These are phyloP conservation scores for Oeneis ivallda DNA, from an alignment of 2,888 invertebrate species.

Conservation along the genomic window DNA sequence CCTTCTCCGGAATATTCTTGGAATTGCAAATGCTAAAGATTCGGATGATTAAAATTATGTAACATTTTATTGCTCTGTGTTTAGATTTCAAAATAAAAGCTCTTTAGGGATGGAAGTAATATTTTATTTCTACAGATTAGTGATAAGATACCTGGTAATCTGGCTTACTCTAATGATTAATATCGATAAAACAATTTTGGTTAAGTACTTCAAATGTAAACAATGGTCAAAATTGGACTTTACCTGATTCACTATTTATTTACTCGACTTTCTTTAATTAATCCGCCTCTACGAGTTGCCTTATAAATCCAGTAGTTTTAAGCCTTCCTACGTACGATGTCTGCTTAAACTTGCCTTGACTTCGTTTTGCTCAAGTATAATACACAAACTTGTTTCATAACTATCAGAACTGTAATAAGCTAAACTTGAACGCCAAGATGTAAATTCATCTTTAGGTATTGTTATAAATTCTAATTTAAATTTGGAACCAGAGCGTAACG, in stretches of 20 bases:
- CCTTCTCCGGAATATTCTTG: constrained; percentile 12
- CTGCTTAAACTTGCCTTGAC: too few relatives aligned
- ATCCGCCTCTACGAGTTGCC: too few relatives aligned
- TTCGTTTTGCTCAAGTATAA: background rate
- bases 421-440: background rate
- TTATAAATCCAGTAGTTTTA: too few relatives aligned
- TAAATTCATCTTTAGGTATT: background rate
- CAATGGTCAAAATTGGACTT: background rate
- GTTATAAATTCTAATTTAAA: constrained; percentile 5
- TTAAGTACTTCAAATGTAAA: background rate
- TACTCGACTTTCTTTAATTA: too few relatives aligned
- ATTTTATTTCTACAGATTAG: background rate
- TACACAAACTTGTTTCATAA: too few relatives aligned
- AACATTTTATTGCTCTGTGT: constrained; percentile 3
- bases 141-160: background rate
- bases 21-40: constrained; percentile 10
- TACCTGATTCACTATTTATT: background rate
- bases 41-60: background rate
- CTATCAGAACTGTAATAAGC: too few relatives aligned
- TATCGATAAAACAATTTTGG: background rate
- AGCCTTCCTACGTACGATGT: too few relatives aligned
- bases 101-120: background rate
- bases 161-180: background rate
- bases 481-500: constrained; percentile 9
- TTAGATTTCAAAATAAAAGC: background rate